Evolutionary conservation across 2,888 invertebrate genomes (phyloP).

Genomic region (Eupithecia abbreviata): DNA sequence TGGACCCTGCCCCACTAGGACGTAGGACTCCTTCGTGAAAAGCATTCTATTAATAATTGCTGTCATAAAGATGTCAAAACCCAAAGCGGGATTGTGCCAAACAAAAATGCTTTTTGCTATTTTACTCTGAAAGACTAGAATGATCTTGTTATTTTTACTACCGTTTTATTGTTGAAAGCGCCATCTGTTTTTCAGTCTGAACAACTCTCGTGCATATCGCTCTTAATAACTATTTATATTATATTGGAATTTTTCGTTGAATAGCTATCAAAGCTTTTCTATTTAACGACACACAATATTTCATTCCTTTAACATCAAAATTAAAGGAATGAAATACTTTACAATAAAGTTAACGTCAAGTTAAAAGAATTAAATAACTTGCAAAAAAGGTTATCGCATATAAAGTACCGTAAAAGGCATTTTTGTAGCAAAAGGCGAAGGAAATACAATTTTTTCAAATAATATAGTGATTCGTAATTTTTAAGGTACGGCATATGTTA

Average conservation of each 20-base stretch:
- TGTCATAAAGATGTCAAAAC: background rate
- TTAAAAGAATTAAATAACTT: too few relatives aligned
- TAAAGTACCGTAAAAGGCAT: slow-evolving; percentile 25
- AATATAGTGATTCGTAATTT: slow-evolving; percentile 13
- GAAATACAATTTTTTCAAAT: slow-evolving; percentile 1
- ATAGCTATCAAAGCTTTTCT: background rate
- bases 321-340: too few relatives aligned
- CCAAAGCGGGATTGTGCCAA: slow-evolving; percentile 20
- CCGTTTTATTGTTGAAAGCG: background rate
- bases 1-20: too few relatives aligned
- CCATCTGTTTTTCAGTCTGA: background rate
- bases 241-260: background rate
- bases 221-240: too few relatives aligned
- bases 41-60: background rate
- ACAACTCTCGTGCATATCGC: background rate
- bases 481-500: slow-evolving; percentile 35
- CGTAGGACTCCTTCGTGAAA: too few relatives aligned
- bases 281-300: too few relatives aligned
- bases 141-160: background rate
- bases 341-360: too few relatives aligned
- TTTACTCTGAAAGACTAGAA: background rate
- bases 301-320: too few relatives aligned
- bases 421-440: slow-evolving; percentile 28
- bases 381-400: background rate
- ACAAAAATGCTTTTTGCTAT: slow-evolving; percentile 37